These are phyloP conservation scores for Acipenser transmontanus DNA, from an alignment of 2,797 vertebrate genomes.

Conservation along the genomic window DNA sequence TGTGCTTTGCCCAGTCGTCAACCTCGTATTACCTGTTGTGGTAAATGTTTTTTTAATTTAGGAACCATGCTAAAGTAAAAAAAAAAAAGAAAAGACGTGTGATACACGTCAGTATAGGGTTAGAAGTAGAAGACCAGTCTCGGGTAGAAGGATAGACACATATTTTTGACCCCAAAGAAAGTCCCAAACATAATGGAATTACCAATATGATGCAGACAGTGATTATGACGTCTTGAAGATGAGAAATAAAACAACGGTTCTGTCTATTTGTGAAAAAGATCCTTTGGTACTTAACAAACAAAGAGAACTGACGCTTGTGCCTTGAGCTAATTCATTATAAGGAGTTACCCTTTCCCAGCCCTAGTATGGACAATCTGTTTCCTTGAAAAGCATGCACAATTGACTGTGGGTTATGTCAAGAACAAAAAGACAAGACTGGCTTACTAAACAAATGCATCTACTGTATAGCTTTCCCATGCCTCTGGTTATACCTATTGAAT, in stretches of 20 bases:
- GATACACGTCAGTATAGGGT: neutral
- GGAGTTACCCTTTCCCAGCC: neutral
- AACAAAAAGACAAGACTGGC: too few species aligned
- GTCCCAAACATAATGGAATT: too few species aligned
- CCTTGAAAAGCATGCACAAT: slow-evolving; percentile 5
- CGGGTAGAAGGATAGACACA: too few species aligned
- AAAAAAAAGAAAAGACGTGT: too few species aligned
- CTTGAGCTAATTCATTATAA: neutral
- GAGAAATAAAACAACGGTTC: too few species aligned
- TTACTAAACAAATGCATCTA: too few species aligned
- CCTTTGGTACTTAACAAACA: too few species aligned
- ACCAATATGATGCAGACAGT: too few species aligned
- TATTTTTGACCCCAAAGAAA: too few species aligned
- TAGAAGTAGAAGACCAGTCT: neutral
- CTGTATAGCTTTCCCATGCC: slow-evolving; percentile 2
- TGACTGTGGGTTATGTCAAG: neutral
- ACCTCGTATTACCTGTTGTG: neutral
- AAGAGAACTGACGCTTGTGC: neutral
- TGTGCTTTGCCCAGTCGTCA: neutral
- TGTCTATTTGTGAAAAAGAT: too few species aligned
- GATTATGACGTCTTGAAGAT: too few species aligned
- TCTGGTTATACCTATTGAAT: neutral
- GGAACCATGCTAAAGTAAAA: neutral
- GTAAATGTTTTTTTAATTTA: neutral
- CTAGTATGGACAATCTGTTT: slow-evolving; percentile 1